These are phyloP conservation scores for Lepilemur septentrionalis DNA, from an alignment of 2,797 vertebrate species.

Conservation along the genomic window DNA sequence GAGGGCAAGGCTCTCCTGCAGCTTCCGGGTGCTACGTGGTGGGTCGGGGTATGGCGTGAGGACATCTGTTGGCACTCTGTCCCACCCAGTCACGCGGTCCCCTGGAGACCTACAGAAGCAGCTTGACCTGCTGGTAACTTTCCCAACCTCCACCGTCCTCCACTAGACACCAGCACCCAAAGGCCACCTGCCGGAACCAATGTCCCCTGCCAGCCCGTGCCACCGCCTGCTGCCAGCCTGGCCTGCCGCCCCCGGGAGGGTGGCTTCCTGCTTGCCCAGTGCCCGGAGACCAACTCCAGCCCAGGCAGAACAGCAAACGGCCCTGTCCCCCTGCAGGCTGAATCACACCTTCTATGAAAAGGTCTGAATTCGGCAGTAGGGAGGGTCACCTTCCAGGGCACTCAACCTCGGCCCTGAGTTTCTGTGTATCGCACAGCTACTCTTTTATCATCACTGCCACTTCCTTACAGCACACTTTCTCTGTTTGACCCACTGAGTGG, in stretches of 20 bases:
- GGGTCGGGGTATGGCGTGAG: neutral
- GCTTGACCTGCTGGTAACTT: neutral
- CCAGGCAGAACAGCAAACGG: neutral
- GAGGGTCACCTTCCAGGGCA: neutral
- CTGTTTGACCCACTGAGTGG: neutral
- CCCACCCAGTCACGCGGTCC: neutral
- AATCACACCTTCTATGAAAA: neutral
- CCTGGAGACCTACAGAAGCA: neutral
- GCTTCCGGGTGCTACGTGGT: accelerated
- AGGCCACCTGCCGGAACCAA: too few species aligned
- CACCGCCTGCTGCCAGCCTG: neutral
- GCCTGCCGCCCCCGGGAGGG: neutral
- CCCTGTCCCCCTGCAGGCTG: neutral
- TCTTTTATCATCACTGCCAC: neutral
- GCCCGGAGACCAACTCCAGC: neutral
- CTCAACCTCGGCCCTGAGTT: neutral
- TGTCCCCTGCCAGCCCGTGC: accelerated
- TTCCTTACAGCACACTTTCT: neutral
- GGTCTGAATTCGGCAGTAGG: neutral
- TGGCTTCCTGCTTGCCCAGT: neutral
- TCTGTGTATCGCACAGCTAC: too few species aligned
- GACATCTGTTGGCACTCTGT: neutral
- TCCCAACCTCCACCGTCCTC: neutral
- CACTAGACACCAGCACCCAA: neutral
- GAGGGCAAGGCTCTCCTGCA: accelerated